Percentiles rank a stretch among this genome's conserved stretches.
phyloP scores from a whole-genome alignment of 1,140 invertebrate species.

The Zaprionus tsacasi region DNA sequence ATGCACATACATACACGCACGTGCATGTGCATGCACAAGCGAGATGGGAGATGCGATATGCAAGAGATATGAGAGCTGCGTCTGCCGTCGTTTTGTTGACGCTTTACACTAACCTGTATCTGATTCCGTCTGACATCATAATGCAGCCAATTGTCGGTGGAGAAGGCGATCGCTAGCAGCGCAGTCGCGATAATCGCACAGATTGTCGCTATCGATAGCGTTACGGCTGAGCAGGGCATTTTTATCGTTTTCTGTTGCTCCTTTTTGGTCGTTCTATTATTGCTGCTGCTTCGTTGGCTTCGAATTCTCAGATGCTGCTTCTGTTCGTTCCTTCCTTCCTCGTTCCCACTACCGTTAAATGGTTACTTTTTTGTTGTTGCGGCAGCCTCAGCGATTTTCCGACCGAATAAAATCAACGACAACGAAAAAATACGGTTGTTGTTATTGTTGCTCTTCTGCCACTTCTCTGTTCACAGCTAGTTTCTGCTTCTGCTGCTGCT shows the following conservation, averaged over 20 bases:
- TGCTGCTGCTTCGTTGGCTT: neutral
- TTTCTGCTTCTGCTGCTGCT: constrained; percentile 47
- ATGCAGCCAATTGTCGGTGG: constrained; percentile 97
- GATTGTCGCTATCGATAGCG: constrained; percentile 96
- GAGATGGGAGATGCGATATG: constrained; percentile 23
- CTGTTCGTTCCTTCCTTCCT: constrained; percentile 18
- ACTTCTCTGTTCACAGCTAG: constrained; percentile 51
- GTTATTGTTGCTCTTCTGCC: constrained; percentile 29
- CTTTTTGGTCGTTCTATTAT: constrained; percentile 3
- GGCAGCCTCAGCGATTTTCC: constrained; percentile 39
- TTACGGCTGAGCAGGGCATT: constrained; percentile 98
- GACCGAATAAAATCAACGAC: constrained; percentile 39
- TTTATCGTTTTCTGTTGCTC: constrained; percentile 28
- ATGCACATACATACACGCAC: neutral
- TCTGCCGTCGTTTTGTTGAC: constrained; percentile 32
- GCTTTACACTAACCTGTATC: constrained; percentile 89
- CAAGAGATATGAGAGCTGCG: constrained; percentile 30
- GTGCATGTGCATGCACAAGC: neutral
- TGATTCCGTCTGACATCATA: constrained; percentile 94
- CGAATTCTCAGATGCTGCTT: neutral
- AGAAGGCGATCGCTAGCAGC: constrained; percentile 95
- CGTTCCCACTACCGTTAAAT: constrained; percentile 27
- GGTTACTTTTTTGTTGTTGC: constrained; percentile 22
- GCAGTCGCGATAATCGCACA: constrained; percentile 96
- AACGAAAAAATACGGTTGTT: constrained; percentile 55